Evolutionary conservation across 2,113 vertebrate genomes (phyloP).

Genomic region (Taxidea taxus): DNA sequence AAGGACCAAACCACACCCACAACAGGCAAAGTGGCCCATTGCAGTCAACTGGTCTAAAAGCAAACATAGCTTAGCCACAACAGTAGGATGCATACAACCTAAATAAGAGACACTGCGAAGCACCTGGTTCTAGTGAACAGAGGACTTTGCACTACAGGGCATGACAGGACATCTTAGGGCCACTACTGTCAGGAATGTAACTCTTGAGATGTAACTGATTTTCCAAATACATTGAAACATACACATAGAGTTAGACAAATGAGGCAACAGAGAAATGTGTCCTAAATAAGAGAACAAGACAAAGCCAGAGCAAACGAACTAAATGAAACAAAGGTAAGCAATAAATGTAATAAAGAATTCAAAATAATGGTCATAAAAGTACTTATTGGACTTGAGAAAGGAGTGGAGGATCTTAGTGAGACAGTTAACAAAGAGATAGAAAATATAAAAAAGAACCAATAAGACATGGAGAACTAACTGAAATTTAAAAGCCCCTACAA

Average conservation of each 20-base stretch:
- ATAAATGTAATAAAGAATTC: no score
- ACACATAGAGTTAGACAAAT: not conserved
- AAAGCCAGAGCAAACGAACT: no score
- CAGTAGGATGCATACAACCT: not conserved
- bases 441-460: not conserved
- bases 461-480: not conserved
- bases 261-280: not conserved
- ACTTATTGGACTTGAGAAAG: no score
- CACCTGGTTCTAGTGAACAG: not conserved
- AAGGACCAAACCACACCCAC: not conserved
- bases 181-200: not conserved
- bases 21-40: not conserved
- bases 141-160: not conserved
- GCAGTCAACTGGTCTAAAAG: not conserved
- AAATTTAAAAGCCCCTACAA: not conserved
- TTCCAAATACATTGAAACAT: not conserved
- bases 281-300: no score
- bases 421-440: not conserved
- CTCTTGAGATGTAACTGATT: not conserved
- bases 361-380: no score
- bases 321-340: no score
- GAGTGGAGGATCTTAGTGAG: not conserved
- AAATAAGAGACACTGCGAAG: not conserved
- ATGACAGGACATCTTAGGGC: not conserved
- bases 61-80: not conserved